Percentiles rank a stretch among this genome's conserved stretches.
Evolutionary conservation across 2,888 invertebrate species (phyloP).

Genomic region (Lasioglossum malachurum): DNA sequence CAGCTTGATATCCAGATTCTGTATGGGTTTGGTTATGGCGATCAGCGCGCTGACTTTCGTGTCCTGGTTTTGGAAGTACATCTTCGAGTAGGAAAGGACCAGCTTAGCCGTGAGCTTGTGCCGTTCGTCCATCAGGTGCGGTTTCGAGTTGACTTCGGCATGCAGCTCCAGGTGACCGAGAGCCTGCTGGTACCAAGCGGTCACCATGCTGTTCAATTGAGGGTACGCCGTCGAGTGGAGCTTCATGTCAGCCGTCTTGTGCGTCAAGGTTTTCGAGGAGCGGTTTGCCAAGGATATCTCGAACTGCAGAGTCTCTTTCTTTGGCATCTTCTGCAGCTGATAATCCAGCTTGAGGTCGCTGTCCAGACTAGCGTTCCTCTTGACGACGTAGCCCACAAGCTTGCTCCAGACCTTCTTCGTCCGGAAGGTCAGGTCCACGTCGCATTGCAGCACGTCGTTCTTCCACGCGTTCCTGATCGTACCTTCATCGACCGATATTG

Average conservation of each 20-base stretch:
- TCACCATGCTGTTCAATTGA: conserved; percentile 84
- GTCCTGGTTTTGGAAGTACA: conserved; percentile 86
- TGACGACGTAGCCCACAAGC: conserved; percentile 90
- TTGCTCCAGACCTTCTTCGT: conserved; percentile 91
- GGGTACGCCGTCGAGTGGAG: conserved; percentile 92
- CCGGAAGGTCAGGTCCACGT: conserved; percentile 91
- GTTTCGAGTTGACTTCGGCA: conserved; percentile 90
- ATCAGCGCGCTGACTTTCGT: conserved; percentile 88
- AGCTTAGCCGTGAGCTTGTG: conserved; percentile 88
- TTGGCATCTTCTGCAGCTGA: conserved; percentile 86
- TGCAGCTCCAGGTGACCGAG: conserved; percentile 90
- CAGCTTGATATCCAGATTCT: conserved; percentile 89
- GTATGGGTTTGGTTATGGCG: conserved; percentile 88
- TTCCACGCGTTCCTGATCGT: conserved; percentile 88
- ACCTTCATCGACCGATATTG: conserved; percentile 83
- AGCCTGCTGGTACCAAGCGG: conserved; percentile 87
- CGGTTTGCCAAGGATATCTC: conserved; percentile 86
- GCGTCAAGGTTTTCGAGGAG: conserved; percentile 86
- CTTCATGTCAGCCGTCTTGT: conserved; percentile 88
- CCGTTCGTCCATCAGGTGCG: conserved; percentile 86
- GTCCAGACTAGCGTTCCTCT: conserved; percentile 86
- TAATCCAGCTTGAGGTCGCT: conserved; percentile 89
- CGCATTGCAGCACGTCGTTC: conserved; percentile 91
- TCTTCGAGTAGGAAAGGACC: conserved; percentile 87
- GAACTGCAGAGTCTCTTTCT: conserved; percentile 84